phyloP scores from a whole-genome alignment of 1,140 invertebrate genomes.

The Rhopalosiphum padi region DNA sequence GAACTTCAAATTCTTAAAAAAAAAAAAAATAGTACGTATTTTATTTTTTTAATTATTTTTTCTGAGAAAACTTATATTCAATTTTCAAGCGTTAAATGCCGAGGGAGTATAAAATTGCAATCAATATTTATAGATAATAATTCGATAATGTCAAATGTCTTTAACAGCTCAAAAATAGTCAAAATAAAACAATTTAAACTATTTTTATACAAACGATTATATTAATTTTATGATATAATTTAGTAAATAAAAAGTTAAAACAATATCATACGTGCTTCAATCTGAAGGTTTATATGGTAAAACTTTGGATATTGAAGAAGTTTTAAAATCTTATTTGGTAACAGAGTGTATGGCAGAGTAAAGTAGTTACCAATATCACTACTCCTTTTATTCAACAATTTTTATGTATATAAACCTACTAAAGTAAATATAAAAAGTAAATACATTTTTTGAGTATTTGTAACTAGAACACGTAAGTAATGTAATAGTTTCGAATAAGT shows the following conservation, averaged over 20 bases:
- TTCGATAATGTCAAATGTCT: too few relatives aligned
- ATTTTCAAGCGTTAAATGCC: too few relatives aligned
- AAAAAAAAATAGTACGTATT: too few relatives aligned
- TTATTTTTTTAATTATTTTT: too few relatives aligned
- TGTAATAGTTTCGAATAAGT: not conserved
- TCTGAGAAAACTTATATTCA: too few relatives aligned
- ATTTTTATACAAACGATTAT: not conserved
- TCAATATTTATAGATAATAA: too few relatives aligned
- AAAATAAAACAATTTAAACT: too few relatives aligned
- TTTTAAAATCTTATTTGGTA: not conserved
- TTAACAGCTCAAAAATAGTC: too few relatives aligned
- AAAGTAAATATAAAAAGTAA: not conserved
- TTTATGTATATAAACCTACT: not conserved
- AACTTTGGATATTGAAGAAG: not conserved
- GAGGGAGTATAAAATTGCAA: too few relatives aligned
- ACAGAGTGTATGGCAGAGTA: not conserved
- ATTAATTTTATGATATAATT: not conserved
- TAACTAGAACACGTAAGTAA: not conserved
- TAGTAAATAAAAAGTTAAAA: not conserved
- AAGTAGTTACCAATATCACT: not conserved
- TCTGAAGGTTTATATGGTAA: not conserved
- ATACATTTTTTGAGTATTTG: not conserved
- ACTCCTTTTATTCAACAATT: not conserved
- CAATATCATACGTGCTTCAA: not conserved
- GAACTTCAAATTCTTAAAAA: too few relatives aligned